Evolutionary conservation across 1,140 invertebrate genomes (phyloP).

Genomic region (Pomacea maculata): DNA sequence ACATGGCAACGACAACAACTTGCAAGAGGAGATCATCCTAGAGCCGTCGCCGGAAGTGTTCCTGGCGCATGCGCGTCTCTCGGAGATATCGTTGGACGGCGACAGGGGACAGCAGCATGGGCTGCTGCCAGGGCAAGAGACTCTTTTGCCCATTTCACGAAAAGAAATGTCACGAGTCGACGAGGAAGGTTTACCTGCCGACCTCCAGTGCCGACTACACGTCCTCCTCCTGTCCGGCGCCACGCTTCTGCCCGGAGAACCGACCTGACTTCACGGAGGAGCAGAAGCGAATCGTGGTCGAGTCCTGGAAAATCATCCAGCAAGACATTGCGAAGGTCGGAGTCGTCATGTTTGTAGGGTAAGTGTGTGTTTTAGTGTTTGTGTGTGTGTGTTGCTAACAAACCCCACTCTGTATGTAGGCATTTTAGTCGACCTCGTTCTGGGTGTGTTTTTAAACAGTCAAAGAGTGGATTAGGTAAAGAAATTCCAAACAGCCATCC

Average conservation of each 20-base stretch:
- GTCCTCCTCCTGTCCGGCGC: constrained; percentile 15
- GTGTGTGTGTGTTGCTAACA: not conserved
- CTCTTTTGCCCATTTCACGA: not conserved
- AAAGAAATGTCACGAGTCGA: too few relatives aligned
- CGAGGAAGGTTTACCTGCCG: constrained; percentile 24
- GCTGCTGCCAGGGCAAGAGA: not conserved
- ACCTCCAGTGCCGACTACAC: constrained; percentile 21
- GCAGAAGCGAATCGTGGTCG: constrained; percentile 64
- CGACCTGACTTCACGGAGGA: constrained; percentile 58
- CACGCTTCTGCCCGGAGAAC: not conserved
- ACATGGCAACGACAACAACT: too few relatives aligned
- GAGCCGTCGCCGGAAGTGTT: too few relatives aligned
- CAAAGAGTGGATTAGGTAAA: too few relatives aligned
- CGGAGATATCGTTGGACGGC: too few relatives aligned
- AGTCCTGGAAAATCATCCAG: constrained; percentile 68
- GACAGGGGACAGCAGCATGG: not conserved
- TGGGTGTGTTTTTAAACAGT: not conserved
- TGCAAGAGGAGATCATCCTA: too few relatives aligned
- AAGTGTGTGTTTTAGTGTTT: constrained; percentile 30
- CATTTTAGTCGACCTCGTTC: not conserved
- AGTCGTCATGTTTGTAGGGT: constrained; percentile 69
- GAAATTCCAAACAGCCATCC: too few relatives aligned
- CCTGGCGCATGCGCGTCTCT: too few relatives aligned
- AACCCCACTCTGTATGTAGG: not conserved
- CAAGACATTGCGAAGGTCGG: constrained; percentile 69